Base-by-base conservation (phyloP, 2,113 vertebrate genomes). In the Chelonoidis abingdonii region DNA sequence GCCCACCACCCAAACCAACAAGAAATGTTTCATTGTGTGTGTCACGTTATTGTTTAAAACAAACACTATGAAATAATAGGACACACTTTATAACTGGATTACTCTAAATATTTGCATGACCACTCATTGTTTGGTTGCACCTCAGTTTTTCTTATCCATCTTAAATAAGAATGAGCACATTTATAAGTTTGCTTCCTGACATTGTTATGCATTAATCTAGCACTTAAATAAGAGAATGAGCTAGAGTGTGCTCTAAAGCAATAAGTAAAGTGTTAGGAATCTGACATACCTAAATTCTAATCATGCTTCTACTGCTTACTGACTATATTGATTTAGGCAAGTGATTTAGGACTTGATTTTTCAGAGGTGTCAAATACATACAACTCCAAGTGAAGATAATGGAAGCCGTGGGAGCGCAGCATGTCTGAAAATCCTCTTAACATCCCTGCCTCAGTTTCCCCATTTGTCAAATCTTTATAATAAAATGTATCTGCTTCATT, bases 161-260 rank as follows among this genome's bases (percentile, higher is more conserved):
- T 16, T 83, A 47, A 83, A 82, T 38, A 56, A n/a, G 54, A 83
- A 92, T 97, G 97, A 95, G 94, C 97, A 97, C 95, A 75, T 92
- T 97, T 95, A 2, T 96, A 97, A 94, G 94, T 94, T 96, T 94
- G 94, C 94, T 96, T 96, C 93, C 95, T 96, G 85, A 94, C 94
- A 86, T 94, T 96, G 96, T 96, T 92, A 97, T 94, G 96, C 96
- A 89, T 94, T 95, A 95, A 96, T 97, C 95, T 97, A 96, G 95
- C 96, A 97, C 95, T 97, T 97, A 95, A 95, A 89, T 53, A 96
- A 97, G 96, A 94, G 93, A 95, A 95, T 95, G 90, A 87, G 87
- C 90, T 65, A 83, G 89, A 92, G 93, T 96, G 95, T 59, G 81
- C 94, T 97, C 93, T 85, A 92, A 84, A 97, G 94, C 93, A 92